phyloP scores from a whole-genome alignment of 1,140 invertebrate genomes.

The Trichomalopsis sarcophagae region DNA sequence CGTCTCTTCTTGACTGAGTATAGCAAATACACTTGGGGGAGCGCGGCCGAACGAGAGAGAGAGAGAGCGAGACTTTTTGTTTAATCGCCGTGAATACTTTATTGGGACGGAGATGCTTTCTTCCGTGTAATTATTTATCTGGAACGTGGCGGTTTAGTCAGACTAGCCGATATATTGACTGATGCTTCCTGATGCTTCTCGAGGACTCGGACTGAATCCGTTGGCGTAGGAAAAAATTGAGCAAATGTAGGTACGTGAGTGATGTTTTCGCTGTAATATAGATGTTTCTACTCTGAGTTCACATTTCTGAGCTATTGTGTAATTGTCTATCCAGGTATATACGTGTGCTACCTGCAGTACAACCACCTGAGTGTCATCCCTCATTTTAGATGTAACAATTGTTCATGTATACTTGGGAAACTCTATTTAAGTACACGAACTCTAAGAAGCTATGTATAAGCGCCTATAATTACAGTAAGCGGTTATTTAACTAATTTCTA shows the following conservation, averaged over 20 bases:
- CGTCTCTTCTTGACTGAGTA: background rate
- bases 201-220: background rate
- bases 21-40: background rate
- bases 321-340: too few species aligned
- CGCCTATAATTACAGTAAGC: too few species aligned
- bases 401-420: too few species aligned
- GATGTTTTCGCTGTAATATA: background rate
- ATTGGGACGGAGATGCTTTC: background rate
- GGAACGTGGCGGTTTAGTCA: background rate
- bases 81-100: background rate
- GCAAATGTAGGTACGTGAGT: background rate
- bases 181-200: constrained; percentile 4
- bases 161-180: background rate
- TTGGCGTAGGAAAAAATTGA: background rate
- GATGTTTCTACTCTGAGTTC: background rate
- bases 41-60: background rate
- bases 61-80: background rate
- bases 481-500: too few species aligned
- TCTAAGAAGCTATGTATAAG: too few species aligned
- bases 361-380: too few species aligned
- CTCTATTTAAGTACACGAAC: too few species aligned
- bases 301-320: too few species aligned
- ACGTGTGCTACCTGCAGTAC: too few species aligned
- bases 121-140: constrained; percentile 7
- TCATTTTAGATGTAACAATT: too few species aligned